phyloP scores from a whole-genome alignment of 1,140 invertebrate genomes.

The Bombus polaris region DNA sequence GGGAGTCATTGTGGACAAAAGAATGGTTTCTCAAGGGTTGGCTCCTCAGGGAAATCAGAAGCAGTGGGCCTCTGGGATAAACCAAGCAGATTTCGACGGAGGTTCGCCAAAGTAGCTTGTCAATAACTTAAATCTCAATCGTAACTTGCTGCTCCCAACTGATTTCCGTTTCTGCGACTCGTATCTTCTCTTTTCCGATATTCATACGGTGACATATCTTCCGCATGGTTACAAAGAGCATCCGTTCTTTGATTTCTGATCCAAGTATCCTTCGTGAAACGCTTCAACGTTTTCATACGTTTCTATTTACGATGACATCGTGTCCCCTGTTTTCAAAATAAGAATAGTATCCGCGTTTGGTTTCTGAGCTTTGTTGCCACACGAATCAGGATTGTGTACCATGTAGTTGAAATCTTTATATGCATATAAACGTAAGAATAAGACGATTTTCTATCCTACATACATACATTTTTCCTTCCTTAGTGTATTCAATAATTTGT shows the following conservation, averaged over 20 bases:
- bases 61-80: slow-evolving; percentile 79
- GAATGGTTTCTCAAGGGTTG: slow-evolving; percentile 81
- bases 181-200: slow-evolving; percentile 62
- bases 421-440: too few species aligned
- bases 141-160: slow-evolving; percentile 81
- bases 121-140: slow-evolving; percentile 84
- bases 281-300: not conserved
- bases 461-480: too few species aligned
- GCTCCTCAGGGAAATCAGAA: slow-evolving; percentile 81
- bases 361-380: not conserved
- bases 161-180: slow-evolving; percentile 78
- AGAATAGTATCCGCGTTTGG: not conserved
- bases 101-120: slow-evolving; percentile 82
- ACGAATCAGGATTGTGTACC: too few species aligned
- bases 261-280: not conserved
- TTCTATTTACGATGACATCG: not conserved
- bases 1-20: slow-evolving; percentile 80
- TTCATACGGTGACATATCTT: slow-evolving; percentile 64
- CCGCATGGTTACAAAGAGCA: slow-evolving; percentile 27
- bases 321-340: not conserved
- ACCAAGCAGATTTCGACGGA: slow-evolving; percentile 75
- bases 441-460: too few species aligned
- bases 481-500: too few species aligned
- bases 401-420: too few species aligned
- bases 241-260: slow-evolving; percentile 29